Evolutionary conservation across 2,888 invertebrate genomes (phyloP), one percentile per base, ranked within the genome.

Genomic region (Aleiodes leptofemur): DNA sequence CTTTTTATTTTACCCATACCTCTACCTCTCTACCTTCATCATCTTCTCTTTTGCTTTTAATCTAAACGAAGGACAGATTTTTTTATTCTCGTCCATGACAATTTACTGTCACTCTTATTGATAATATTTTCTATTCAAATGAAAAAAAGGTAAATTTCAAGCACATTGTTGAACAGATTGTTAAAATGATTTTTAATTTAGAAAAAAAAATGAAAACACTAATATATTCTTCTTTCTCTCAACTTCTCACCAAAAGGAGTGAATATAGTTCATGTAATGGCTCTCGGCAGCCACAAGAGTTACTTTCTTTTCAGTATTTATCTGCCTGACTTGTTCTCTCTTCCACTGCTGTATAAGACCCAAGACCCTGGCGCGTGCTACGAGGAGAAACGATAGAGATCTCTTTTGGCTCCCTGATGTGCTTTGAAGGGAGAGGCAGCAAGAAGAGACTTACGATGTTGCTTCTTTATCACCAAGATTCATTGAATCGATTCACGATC

Each of bases 151-250:
- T 64, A 61, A 59, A 59, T 34, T 53, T 38, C 29, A 31, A 51
- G n/a, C 59, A 43, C 23, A 69, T 57, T 73, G 69, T 59, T 50
- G 50, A 13, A 31, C 59, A 43, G 31, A 69, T 57, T 73, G 69
- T 59, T 50, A 50, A 13, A 31, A 38, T 38, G 8, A 38, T 38
- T 8, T 38, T 38, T 8, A 7, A 3, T 38, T 38, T 38, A 14
- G 9, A 38, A 9, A 43, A 14, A 16, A 64, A 78, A 80, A 78
- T 23, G 1, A 23, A 23, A 23, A 77, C 79, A 79, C 57, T 76
- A 73, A 72, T 80, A 71, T 76, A 51, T 72, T 74, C 72, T 31
- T 69, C 51, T 38, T 43, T 61, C 55, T 61, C 4, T 43, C 51
- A 29, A 51, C 23, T 68, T 68, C 29, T 68, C 51, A 11, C n/a